Evolutionary conservation across 2,113 vertebrate genomes (phyloP).

Genomic region (Sterrhoptilus dennistouni): DNA sequence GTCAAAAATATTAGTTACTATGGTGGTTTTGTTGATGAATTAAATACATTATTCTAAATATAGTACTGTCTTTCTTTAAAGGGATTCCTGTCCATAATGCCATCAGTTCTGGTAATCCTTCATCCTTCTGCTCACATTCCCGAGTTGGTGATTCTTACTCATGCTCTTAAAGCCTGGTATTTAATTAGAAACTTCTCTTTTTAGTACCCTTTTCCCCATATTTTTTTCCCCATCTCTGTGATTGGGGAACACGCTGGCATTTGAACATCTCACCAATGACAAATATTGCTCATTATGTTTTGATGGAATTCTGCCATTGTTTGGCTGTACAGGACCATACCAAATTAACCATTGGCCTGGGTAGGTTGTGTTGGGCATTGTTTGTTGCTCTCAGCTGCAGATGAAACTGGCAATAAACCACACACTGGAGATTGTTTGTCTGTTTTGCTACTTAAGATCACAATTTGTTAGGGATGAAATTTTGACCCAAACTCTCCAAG

Average conservation of each 20-base stretch:
- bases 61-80: conserved; percentile 39
- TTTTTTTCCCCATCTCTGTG: neutral
- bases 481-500: neutral
- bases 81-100: conserved; percentile 36
- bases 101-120: conserved; percentile 49
- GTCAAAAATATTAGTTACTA: neutral
- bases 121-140: conserved; percentile 49
- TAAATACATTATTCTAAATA: conserved; percentile 16
- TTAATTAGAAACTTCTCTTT: conserved; percentile 11
- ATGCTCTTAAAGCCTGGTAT: neutral
- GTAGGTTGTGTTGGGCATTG: neutral
- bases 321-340: neutral
- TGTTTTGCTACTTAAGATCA: neutral
- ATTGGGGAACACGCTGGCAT: neutral
- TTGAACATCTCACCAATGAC: neutral
- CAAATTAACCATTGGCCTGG: neutral
- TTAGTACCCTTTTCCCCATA: neutral
- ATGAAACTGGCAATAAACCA: neutral
- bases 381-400: neutral
- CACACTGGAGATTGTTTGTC: neutral
- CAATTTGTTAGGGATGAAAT: neutral
- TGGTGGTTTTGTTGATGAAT: neutral
- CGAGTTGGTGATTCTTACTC: conserved; percentile 4
- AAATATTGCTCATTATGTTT: neutral
- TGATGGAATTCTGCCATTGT: neutral